These are phyloP conservation scores for Xenopus laevis DNA, from an alignment of 2,113 vertebrate genomes.

Conservation along the genomic window DNA sequence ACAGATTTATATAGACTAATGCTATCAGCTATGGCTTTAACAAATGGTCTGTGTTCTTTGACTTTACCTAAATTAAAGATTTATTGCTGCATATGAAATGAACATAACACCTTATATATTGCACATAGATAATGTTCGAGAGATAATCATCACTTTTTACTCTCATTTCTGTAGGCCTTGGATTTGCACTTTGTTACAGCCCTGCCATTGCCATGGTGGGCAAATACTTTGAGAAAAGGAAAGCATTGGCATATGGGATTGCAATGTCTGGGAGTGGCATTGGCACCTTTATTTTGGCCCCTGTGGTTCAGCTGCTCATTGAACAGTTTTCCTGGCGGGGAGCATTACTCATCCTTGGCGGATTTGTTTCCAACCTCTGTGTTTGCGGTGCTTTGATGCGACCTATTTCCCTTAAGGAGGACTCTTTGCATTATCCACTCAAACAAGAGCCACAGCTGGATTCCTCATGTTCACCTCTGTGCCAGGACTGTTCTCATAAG, in stretches of 20 bases:
- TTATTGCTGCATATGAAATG: no score
- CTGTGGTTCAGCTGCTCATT: conserved; percentile 84
- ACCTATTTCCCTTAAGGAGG: conserved; percentile 66
- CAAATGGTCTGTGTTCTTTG: no score
- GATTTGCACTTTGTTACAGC: conserved; percentile 92
- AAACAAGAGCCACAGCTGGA: conserved; percentile 50
- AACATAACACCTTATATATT: no score
- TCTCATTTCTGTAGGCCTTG: conserved; percentile 73
- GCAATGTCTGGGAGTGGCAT: conserved; percentile 92
- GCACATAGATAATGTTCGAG: no score
- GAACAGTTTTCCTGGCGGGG: conserved; percentile 90
- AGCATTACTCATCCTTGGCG: conserved; percentile 87
- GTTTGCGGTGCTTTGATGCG: conserved; percentile 90
- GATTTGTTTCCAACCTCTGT: conserved; percentile 88
- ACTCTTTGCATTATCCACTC: conserved; percentile 45
- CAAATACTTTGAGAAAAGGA: conserved; percentile 86
- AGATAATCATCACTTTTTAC: conserved; percentile 4
- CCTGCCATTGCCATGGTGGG: conserved; percentile 92
- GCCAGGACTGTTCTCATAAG: conserved; percentile 56
- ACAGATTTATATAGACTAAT: no score
- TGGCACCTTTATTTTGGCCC: conserved; percentile 89
- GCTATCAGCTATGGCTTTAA: no score
- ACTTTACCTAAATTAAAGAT: no score
- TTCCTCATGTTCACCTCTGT: conserved; percentile 56
- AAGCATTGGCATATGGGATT: conserved; percentile 90